phyloP scores from a whole-genome alignment of 2,797 vertebrate species.

The Enteromius thamalakanensis region DNA sequence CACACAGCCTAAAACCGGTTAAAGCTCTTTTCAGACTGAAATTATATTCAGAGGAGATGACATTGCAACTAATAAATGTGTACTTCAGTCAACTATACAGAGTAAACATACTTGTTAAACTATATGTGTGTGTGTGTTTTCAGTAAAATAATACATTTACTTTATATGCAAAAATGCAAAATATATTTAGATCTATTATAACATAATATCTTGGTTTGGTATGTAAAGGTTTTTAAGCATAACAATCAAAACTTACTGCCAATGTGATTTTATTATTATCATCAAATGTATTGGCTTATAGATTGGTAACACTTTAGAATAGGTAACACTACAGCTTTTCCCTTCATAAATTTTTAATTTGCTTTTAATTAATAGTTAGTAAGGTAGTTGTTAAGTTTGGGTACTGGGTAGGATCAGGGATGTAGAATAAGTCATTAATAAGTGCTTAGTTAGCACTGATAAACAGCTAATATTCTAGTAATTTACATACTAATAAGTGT shows the following conservation, averaged over 20 bases:
- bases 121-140: neutral
- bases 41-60: neutral
- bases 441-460: too few relatives aligned
- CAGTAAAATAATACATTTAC: neutral
- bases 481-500: too few relatives aligned
- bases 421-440: too few relatives aligned
- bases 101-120: neutral
- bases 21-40: slow-evolving; percentile 14
- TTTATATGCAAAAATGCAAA: neutral
- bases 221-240: neutral
- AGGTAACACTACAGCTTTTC: too few relatives aligned
- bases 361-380: too few relatives aligned
- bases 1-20: neutral
- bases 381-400: too few relatives aligned
- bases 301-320: too few relatives aligned
- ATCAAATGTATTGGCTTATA: neutral
- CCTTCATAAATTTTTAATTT: too few relatives aligned
- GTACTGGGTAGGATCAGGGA: too few relatives aligned
- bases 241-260: neutral
- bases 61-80: neutral
- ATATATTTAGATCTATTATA: neutral
- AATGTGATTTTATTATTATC: neutral
- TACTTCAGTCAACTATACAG: neutral
- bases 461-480: too few relatives aligned
- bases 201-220: neutral